Evolutionary conservation across 2,888 invertebrate genomes (phyloP), one percentile per base, ranked within the genome.

Genomic region (Drosophila ezoana): DNA sequence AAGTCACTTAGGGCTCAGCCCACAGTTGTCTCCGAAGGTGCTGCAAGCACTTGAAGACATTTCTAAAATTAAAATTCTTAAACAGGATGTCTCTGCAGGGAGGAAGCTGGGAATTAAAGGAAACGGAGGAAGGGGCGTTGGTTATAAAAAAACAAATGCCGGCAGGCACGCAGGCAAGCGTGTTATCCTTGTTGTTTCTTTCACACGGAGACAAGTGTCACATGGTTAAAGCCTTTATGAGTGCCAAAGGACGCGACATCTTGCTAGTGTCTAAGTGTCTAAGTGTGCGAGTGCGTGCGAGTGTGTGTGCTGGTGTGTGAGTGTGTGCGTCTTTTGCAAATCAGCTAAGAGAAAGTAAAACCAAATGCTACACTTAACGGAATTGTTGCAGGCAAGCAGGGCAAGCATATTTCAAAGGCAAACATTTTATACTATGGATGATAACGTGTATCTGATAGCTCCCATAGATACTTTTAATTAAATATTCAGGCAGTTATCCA

Each of bases 1-100:
- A 64, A 81, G 70, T 81, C 81, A 73, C 78, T 80, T 73, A 52
- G 51, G 67, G 59, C 9, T 18, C n/a, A 35, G 33, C 43, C 14
- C 53, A 11, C 16, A 37, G 13, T 28, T n/a, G n/a, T 13, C 16
- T 11, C 14, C 20, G 41, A 40, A 47, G 43, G 23, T 23, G 63
- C 6, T 20, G 28, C 23, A 56, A 45, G 14, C 48, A 56, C 44
- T 76, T 28, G n/a, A 45, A 58, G 28, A 56, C 43, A 72, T 72
- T 77, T 59, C 32, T 1, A 44, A 77, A 72, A 77, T 74, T 61
- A 72, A 74, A 74, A 65, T 72, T 72, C 61, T 51, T 51, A 23
- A 71, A 28, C 40, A 18, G 14, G 14, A 32, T 9, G 13, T 9
- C 37, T 5, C 20, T n/a, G 16, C 13, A 11, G 18, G 33, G 6